Percentiles rank a stretch among this genome's conserved stretches.
phyloP scores from a whole-genome alignment of 2,797 vertebrate genomes.

The Halcyon leucocephala region DNA sequence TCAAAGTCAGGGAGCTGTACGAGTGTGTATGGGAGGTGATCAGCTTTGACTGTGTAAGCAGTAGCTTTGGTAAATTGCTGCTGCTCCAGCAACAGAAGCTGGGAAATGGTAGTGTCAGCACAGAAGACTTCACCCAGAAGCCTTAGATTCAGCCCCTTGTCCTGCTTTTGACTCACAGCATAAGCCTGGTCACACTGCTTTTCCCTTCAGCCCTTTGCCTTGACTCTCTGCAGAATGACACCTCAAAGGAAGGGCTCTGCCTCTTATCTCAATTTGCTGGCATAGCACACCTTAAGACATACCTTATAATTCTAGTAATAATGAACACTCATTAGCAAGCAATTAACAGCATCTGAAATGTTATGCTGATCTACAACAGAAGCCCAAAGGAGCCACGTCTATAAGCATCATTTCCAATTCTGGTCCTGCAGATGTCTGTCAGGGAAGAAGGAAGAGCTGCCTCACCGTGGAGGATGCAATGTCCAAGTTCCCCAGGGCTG shows the following conservation, averaged over 20 bases:
- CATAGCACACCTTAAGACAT: not conserved
- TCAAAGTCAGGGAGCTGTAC: not conserved
- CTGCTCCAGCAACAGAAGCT: not conserved
- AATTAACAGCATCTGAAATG: not conserved
- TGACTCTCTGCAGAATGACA: not conserved
- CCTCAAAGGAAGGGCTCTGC: not conserved
- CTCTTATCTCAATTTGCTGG: not conserved
- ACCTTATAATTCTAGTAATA: not conserved
- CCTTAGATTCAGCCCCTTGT: not conserved
- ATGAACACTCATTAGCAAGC: not conserved
- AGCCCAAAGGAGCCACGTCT: not conserved
- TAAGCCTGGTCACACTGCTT: not conserved
- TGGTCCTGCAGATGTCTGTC: not conserved
- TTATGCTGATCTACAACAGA: not conserved
- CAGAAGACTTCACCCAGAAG: not conserved
- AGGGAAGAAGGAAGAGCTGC: not conserved
- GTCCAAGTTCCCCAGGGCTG: not conserved
- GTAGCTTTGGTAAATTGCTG: not conserved
- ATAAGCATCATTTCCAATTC: not conserved
- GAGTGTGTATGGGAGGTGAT: fast-evolving
- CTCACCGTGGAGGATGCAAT: not conserved
- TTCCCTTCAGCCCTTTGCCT: not conserved
- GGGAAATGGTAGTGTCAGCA: not conserved
- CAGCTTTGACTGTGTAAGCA: not conserved
- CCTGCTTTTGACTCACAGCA: not conserved